Conservation (phyloP, 2,888 invertebrate species). For the Achlya flavicornis region DNA sequence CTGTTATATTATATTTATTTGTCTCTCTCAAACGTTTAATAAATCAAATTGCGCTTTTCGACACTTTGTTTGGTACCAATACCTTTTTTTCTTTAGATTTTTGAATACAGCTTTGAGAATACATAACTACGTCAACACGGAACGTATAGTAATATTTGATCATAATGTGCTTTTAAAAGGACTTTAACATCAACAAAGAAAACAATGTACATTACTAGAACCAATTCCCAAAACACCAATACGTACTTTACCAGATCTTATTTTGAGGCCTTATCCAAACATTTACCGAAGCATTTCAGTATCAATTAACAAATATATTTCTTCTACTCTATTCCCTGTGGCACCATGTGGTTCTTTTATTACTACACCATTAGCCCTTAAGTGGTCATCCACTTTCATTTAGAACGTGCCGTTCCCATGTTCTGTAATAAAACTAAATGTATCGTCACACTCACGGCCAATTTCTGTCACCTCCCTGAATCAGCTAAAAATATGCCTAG, state of each 20-base stretch:
- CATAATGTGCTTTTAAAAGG: too few relatives aligned
- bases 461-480: constrained; percentile 11
- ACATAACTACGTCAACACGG: too few relatives aligned
- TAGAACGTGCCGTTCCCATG: constrained; percentile 34
- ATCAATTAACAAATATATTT: constrained; percentile 4
- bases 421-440: constrained; percentile 23
- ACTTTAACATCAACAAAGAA: too few relatives aligned
- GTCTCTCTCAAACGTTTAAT: too few relatives aligned
- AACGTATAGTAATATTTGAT: too few relatives aligned
- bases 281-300: neutral
- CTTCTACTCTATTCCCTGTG: neutral
- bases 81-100: too few relatives aligned
- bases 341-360: constrained; percentile 30
- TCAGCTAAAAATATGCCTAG: constrained; percentile 8
- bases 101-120: too few relatives aligned
- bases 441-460: constrained; percentile 5
- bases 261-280: neutral
- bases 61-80: too few relatives aligned
- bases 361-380: constrained; percentile 28
- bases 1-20: too few relatives aligned
- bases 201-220: too few relatives aligned
- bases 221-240: constrained; percentile 3
- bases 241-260: neutral
- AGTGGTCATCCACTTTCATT: constrained; percentile 34
- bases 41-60: too few relatives aligned